Conservation (phyloP, 1,140 invertebrate genomes). For the Coptotermes formosanus region DNA sequence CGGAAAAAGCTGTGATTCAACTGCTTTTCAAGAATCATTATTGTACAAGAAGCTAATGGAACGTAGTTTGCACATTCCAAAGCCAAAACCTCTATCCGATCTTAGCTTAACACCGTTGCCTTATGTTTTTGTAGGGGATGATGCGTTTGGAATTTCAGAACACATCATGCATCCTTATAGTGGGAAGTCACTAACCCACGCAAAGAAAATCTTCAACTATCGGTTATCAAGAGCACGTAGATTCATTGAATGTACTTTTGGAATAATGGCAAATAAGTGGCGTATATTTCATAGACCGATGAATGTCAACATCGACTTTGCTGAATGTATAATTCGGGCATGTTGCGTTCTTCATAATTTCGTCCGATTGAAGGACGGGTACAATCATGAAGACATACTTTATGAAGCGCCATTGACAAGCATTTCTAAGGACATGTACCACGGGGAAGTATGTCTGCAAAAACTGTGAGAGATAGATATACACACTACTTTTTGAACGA, state of each 20-base stretch:
- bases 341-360: too few species aligned
- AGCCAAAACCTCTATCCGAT: background rate
- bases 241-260: slow-evolving; percentile 49
- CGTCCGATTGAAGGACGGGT: slow-evolving; percentile 37
- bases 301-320: slow-evolving; percentile 36
- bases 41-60: background rate
- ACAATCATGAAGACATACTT: slow-evolving; percentile 37
- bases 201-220: slow-evolving; percentile 49
- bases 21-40: background rate
- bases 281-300: slow-evolving; percentile 44
- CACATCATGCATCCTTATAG: slow-evolving; percentile 31
- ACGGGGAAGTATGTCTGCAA: slow-evolving; percentile 19
- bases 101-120: background rate
- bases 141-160: slow-evolving; percentile 39
- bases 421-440: too few species aligned
- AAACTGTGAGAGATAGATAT: background rate
- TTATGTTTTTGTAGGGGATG: slow-evolving; percentile 39
- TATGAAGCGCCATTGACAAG: too few species aligned
- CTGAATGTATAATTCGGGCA: slow-evolving; percentile 38
- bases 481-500: background rate
- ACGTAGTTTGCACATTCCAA: background rate
- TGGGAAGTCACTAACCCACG: slow-evolving; percentile 29
- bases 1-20: slow-evolving; percentile 36
- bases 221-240: slow-evolving; percentile 45
- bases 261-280: slow-evolving; percentile 48